Base-by-base conservation (phyloP, 2,113 vertebrate genomes). In the Phaetusa simplex region DNA sequence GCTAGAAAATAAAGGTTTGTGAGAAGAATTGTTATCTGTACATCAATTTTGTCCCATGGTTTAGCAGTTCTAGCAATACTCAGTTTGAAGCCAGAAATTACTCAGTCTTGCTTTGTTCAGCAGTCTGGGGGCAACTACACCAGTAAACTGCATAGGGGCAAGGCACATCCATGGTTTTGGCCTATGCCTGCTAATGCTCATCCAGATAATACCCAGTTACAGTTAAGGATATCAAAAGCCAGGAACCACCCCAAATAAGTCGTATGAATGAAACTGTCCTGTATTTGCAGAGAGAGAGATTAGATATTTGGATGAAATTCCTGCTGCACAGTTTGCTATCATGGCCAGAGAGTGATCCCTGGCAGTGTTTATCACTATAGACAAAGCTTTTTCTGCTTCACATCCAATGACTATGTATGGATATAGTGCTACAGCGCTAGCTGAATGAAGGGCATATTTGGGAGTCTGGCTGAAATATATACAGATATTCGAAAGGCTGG, bases 61-160 rank as follows among this genome's bases (percentile, higher is more conserved):
- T 72, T 72, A 67, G 4, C 21, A 59, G 27, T 53, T 62, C 15
- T 71, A 71, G n/a, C 5, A 32, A 24, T 34, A 43, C 11, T 3
- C 20, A 71, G 12, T 49, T 23, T 85, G 43, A 62, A 20, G 50
- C 17, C 40, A 62, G 52, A 55, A 78, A 40, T 22, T 79, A 42
- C 11, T 58, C 15, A 14, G 6, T 23, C 23, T 36, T 79, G 20
- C 11, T 82, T 59, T 62, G 29, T 72, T 72, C 52, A 15, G 30
- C 27, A 55, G 22, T 20, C 22, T 64, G 47, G 14, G 11, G 14
- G 4, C 24, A 67, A 14, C 14, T 80, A 12, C 1, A 1, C 6
- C 0, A 1, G 8, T 58, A 26, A 69, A 67, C 16, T 76, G 9
- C 23, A 5, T 0, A 42, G 53, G 40, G 67, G 14, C 11, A 69